phyloP scores from a whole-genome alignment of 2,888 invertebrate genomes.

The Anagyrus pseudococci region DNA sequence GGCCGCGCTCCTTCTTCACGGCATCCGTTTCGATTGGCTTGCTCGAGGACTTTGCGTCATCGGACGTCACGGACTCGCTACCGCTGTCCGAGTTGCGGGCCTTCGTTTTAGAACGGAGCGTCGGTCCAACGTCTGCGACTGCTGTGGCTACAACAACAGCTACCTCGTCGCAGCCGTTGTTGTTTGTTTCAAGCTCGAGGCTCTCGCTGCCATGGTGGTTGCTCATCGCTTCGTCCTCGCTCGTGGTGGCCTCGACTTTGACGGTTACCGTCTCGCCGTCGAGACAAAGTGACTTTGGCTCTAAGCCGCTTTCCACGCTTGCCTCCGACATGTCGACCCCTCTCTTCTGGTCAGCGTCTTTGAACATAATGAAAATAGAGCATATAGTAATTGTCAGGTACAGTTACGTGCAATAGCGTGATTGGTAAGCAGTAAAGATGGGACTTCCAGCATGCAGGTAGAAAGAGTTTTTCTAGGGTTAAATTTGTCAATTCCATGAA shows the following conservation, averaged over 20 bases:
- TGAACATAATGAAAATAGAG: not conserved
- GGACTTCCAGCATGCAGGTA: no score
- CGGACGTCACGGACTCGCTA: conserved; percentile 40
- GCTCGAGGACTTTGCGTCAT: conserved; percentile 35
- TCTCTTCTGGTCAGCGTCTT: conserved; percentile 15
- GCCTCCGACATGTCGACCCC: conserved; percentile 23
- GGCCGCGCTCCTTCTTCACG: conserved; percentile 48
- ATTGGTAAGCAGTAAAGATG: no score
- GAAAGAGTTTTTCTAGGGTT: no score
- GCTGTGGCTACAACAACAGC: no score
- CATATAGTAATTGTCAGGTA: not conserved
- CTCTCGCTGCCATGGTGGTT: not conserved
- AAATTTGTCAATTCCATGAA: no score
- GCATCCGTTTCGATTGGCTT: conserved; percentile 44
- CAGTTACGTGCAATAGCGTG: not conserved
- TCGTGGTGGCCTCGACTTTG: not conserved
- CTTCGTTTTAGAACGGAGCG: conserved; percentile 57
- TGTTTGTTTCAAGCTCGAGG: conserved; percentile 53
- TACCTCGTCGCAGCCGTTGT: conserved; percentile 53
- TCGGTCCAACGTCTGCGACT: conserved; percentile 44
- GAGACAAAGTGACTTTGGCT: conserved; percentile 3
- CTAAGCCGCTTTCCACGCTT: conserved; percentile 5
- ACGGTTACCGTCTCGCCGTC: not conserved
- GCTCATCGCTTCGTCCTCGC: not conserved
- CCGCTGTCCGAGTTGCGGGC: conserved; percentile 49